Conservation (phyloP, 2,113 vertebrate genomes). For the Campylorhamphus procurvoides region DNA sequence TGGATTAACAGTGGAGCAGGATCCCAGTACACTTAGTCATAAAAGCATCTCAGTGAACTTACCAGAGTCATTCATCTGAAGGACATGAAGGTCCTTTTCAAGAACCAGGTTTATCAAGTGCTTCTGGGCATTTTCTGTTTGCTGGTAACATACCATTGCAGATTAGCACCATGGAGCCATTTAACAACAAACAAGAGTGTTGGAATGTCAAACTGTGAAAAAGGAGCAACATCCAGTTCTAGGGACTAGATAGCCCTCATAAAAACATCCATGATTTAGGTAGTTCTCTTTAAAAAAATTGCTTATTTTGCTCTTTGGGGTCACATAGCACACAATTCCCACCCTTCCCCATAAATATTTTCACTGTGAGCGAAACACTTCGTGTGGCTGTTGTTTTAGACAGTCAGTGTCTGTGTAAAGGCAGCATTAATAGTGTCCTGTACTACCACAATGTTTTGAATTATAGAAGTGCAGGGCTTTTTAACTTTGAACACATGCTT, state of each 20-base stretch:
- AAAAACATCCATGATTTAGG: neutral
- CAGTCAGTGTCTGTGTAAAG: neutral
- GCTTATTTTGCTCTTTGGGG: neutral
- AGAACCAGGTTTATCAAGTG: neutral
- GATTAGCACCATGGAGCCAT: neutral
- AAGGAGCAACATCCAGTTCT: neutral
- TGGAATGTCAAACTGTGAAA: neutral
- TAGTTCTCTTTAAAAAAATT: neutral
- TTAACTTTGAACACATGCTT: neutral
- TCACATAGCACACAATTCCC: fast-evolving
- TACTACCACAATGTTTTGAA: neutral
- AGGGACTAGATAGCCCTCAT: neutral
- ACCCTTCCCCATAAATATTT: neutral
- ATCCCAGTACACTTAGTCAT: neutral
- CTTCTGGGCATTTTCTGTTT: neutral
- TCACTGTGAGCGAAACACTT: fast-evolving
- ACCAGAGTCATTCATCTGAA: neutral
- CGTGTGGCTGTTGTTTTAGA: neutral
- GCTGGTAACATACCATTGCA: neutral
- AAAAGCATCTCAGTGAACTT: neutral
- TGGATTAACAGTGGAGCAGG: neutral
- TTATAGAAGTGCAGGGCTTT: neutral
- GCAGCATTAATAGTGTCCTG: neutral
- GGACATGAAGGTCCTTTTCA: neutral
- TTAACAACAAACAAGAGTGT: neutral